A percentile compares a stretch with the other conserved stretches of the same genome.
Conservation (phyloP, 1,140 invertebrate genomes). For the Rhizoglyphus robini region DNA sequence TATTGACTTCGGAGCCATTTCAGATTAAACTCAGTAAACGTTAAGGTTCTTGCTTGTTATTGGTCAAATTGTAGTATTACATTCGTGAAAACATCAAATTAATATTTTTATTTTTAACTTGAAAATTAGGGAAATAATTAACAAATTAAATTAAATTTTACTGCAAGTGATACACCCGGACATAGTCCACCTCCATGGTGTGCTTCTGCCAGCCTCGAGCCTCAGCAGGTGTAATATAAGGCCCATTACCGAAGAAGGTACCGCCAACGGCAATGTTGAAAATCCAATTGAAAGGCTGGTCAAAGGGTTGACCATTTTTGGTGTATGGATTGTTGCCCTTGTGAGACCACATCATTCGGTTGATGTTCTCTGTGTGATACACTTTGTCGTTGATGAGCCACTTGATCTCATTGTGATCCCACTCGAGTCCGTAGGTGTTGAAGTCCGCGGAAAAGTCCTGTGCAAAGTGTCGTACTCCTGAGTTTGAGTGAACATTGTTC, state of each 20-base stretch:
- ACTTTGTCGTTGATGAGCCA: conserved; percentile 23
- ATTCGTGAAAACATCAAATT: too few relatives aligned
- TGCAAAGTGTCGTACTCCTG: not conserved
- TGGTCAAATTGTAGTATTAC: too few relatives aligned
- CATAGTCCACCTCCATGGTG: conserved; percentile 21
- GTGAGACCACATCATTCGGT: not conserved
- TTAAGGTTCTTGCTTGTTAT: too few relatives aligned
- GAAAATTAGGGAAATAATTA: too few relatives aligned
- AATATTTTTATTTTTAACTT: too few relatives aligned
- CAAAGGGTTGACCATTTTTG: too few relatives aligned
- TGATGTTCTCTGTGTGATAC: not conserved
- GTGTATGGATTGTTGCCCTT: not conserved
- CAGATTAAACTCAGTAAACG: too few relatives aligned
- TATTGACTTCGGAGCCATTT: too few relatives aligned
- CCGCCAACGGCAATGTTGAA: conserved; percentile 30
- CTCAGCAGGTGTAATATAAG: not conserved
- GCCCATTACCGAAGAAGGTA: conserved; percentile 26
- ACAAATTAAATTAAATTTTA: not conserved
- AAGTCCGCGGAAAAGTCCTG: conserved; percentile 25
- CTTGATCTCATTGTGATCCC: conserved; percentile 30
- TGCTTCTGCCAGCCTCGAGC: too few relatives aligned
- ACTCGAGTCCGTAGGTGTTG: conserved; percentile 30
- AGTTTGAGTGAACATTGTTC: not conserved
- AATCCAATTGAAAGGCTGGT: too few relatives aligned
- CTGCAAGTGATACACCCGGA: conserved; percentile 23